phyloP scores from a whole-genome alignment of 2,113 vertebrate genomes.

The Alligator mississippiensis region DNA sequence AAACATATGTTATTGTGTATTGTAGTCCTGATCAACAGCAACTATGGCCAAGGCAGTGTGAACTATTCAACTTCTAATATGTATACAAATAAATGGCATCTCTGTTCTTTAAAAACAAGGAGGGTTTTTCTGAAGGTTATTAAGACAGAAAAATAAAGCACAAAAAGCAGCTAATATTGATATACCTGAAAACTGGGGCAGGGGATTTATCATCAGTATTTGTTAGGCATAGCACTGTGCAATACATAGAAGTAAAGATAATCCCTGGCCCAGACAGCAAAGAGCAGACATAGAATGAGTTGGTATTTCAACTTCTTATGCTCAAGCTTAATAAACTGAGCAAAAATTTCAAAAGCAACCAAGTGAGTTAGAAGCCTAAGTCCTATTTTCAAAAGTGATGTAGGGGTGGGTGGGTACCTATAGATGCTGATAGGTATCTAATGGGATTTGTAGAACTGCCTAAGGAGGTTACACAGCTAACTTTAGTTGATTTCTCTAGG shows the following conservation, averaged over 20 bases:
- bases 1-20: background rate
- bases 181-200: background rate
- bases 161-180: background rate
- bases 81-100: conserved; percentile 17
- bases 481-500: background rate
- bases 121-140: background rate
- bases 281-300: background rate
- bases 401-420: background rate
- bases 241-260: background rate
- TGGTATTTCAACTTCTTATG: background rate
- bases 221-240: background rate
- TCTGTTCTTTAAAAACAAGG: background rate
- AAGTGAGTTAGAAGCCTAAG: conserved; percentile 3
- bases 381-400: background rate
- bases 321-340: background rate
- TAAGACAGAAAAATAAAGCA: background rate
- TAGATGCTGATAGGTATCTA: background rate
- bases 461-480: background rate
- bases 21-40: conserved; percentile 17
- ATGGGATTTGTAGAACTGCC: background rate
- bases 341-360: background rate
- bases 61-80: conserved; percentile 22
- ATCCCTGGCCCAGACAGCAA: background rate
- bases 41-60: background rate
- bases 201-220: background rate